These are phyloP conservation scores for Lineus longissimus DNA, from an alignment of 1,140 invertebrate species.

Conservation along the genomic window DNA sequence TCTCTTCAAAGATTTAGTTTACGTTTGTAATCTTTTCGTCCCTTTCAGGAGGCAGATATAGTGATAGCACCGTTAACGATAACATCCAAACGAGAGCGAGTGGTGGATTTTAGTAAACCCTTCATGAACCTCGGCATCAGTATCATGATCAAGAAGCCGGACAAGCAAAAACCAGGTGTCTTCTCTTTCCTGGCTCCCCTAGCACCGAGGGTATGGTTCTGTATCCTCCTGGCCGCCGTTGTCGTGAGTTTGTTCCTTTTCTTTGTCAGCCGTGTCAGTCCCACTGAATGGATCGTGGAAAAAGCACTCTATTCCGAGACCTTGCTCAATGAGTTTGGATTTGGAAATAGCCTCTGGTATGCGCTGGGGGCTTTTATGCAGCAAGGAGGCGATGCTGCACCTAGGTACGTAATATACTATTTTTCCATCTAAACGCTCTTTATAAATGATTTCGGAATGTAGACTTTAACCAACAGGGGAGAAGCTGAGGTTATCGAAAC, in stretches of 20 bases:
- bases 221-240: constrained; percentile 45
- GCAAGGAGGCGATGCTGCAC: constrained; percentile 91
- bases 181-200: constrained; percentile 97
- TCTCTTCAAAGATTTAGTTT: too few species aligned
- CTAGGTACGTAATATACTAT: constrained; percentile 62
- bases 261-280: constrained; percentile 79
- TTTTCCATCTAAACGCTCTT: too few species aligned
- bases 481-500: too few species aligned
- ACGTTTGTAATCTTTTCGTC: too few species aligned
- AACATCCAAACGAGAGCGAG: constrained; percentile 39
- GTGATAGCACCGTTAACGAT: constrained; percentile 49
- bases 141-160: constrained; percentile 52
- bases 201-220: constrained; percentile 65
- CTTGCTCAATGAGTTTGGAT: constrained; percentile 87
- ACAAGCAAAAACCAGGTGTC: constrained; percentile 63
- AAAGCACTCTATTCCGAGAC: constrained; percentile 45
- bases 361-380: constrained; percentile 95
- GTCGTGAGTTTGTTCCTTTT: constrained; percentile 93
- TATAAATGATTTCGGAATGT: too few species aligned
- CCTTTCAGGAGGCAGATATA: constrained; percentile 46
- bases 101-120: constrained; percentile 51
- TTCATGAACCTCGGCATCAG: constrained; percentile 51
- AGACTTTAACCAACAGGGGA: too few species aligned
- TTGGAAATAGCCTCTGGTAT: constrained; percentile 70
- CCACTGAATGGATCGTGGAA: constrained; percentile 80